Evolutionary conservation across 2,113 vertebrate genomes (phyloP), one percentile per base, ranked within the genome.

Genomic region (Xiphophorus maculatus): DNA sequence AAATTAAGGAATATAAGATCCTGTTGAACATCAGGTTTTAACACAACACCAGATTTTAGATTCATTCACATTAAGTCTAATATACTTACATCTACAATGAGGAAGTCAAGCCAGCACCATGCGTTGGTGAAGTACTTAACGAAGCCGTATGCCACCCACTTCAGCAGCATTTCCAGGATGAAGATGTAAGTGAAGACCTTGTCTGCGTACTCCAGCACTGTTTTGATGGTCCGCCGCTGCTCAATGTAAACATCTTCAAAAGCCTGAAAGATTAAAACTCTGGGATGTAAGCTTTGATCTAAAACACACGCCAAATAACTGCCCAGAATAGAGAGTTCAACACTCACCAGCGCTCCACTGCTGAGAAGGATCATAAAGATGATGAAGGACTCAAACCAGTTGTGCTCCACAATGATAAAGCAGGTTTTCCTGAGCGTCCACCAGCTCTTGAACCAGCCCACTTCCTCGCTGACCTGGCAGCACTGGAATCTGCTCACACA

Each of bases 351-450:
- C 2, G 98, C 98, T 27, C 97, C 97, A 5, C 98, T 99, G 95
- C 98, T 99, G 80, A 99, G 96, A 51, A 99, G 96, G 92, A 99
- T 99, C 98, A 99, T 99, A 93, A 99, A 98, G 89, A 99, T 98
- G 91, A 99, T 99, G 94, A 99, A 99, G 81, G 97, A 96, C 87
- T 99, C 98, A 82, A 99, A 99, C 98, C 98, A 99, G 94, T 98
- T 99, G 93, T 99, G 98, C 87, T 99, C 98, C 81, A 99, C 98
- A 62, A 99, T 99, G 85, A 96, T 95, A 61, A 98, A 99, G 91
- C 98, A 99, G 60, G 97, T 99, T 94, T 97, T 99, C 79, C 98
- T 95, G 63, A 99, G 92, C 33, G 94, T 97, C 97, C 97, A 99
- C 98, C 98, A 99, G 71, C 89, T 94, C 91, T 97, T 99, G 72